Evolutionary conservation across 2,797 vertebrate genomes (phyloP).

Genomic region (Rhynchotus rufescens): DNA sequence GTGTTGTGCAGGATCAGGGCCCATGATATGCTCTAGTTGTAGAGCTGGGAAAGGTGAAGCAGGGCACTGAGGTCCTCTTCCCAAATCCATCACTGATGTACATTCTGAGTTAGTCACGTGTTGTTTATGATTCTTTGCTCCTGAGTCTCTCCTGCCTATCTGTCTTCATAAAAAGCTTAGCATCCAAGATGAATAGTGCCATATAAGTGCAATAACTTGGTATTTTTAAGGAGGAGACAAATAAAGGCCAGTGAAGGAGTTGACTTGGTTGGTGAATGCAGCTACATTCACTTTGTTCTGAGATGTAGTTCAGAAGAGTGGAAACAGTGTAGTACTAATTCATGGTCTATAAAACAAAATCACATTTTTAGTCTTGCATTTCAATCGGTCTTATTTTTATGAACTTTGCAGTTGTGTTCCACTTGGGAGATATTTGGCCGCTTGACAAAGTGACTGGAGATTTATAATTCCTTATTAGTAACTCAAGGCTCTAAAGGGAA

Average conservation of each 20-base stretch:
- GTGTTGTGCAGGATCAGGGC: conserved; percentile 9
- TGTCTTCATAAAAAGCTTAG: conserved; percentile 21
- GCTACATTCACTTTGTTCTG: neutral
- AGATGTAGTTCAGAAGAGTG: neutral
- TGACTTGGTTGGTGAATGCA: neutral
- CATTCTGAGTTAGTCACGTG: fast-evolving
- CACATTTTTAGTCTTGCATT: conserved; percentile 56
- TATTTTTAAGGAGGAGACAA: conserved; percentile 2
- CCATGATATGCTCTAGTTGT: neutral
- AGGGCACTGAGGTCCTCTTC: neutral
- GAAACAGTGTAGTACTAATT: conserved; percentile 51
- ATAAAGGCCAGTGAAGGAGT: neutral
- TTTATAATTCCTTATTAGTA: conserved; percentile 74
- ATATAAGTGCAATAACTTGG: neutral
- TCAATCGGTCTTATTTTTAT: conserved; percentile 60
- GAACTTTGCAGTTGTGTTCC: conserved; percentile 59
- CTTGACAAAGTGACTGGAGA: conserved; percentile 69
- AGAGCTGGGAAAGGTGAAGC: neutral
- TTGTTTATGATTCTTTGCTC: conserved; percentile 14
- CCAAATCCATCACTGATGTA: neutral
- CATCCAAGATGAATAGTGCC: neutral
- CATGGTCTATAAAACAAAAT: conserved; percentile 60
- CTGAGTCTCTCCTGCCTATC: neutral
- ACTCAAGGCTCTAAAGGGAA: conserved; percentile 59
- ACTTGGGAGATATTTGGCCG: conserved; percentile 63